These are phyloP conservation scores for Leucosticte australis DNA, from an alignment of 2,113 vertebrate species.

Conservation along the genomic window DNA sequence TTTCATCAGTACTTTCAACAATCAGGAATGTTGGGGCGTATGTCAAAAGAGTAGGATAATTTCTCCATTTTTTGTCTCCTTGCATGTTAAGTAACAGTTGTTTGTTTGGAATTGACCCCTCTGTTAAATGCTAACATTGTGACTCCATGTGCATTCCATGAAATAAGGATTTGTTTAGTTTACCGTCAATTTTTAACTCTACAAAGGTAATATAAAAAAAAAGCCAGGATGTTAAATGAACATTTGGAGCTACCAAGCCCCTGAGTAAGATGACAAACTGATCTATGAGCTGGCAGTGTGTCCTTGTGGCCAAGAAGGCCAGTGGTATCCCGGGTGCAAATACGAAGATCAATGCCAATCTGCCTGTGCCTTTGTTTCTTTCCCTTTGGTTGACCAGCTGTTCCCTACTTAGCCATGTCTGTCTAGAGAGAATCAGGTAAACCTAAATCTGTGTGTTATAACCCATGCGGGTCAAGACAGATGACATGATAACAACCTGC, in stretches of 20 bases:
- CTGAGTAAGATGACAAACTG: not conserved
- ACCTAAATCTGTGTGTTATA: not conserved
- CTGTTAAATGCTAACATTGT: not conserved
- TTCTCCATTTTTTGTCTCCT: accelerated
- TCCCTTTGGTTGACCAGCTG: not conserved
- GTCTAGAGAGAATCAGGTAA: not conserved
- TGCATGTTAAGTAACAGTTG: not conserved
- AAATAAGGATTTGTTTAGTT: not conserved
- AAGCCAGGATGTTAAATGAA: not conserved
- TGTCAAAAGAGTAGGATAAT: not conserved
- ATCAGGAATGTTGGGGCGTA: not conserved
- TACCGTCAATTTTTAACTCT: not conserved
- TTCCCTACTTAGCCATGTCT: not conserved
- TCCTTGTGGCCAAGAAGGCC: no score
- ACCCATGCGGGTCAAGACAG: not conserved
- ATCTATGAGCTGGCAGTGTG: not conserved
- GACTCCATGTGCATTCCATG: not conserved
- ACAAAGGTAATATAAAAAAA: not conserved
- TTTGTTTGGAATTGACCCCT: not conserved
- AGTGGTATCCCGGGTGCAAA: accelerated
- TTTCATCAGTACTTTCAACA: not conserved
- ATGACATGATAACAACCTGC: not conserved
- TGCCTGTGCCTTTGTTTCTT: not conserved
- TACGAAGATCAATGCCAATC: not conserved
- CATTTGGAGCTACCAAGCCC: not conserved